Evolutionary conservation across 2,797 vertebrate species (phyloP), one percentile per base, ranked within the genome.

Genomic region (Selene dorsalis): DNA sequence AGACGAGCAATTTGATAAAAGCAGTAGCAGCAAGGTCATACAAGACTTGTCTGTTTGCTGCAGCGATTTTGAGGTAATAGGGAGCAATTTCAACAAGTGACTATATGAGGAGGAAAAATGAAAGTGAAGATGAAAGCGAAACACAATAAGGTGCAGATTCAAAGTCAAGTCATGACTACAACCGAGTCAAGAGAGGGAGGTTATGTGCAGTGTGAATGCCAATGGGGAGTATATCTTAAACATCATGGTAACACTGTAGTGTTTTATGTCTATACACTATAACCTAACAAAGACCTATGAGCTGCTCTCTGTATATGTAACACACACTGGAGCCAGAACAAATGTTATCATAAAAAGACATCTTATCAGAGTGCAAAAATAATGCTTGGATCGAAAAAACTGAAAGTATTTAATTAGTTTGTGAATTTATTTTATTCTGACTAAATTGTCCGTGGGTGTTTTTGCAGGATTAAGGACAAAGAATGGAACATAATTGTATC

Each of bases 61-160:
- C 64, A 75, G 75, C 4, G 67, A 80, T 78, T 85, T 76, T 80
- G 30, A 69, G 77, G 58, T 89, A 91, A 88, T 74, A 84, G 84
- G 80, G 63, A 61, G 65, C 81, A 81, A 90, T 91, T 90, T 87
- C 75, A 58, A 73, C 69, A 82, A 81, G 78, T 30, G 47, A 71
- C 65, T 13, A 45, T 65, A 43, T 28, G 65, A 64, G 50, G 24
- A 39, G 47, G 3, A 17, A 28, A 86, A 82, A 56, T 43, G 28
- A 79, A 43, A 39, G n/a, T 20, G 24, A 74, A 79, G 60, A 85
- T 59, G 55, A 66, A 30, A 75, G 69, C 1, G 7, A 80, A 82
- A 84, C 56, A 79, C 28, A 83, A 68, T 66, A 66, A 73, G 47
- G 56, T 8, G 11, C 62, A 6, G 50, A 47, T 10, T 69, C 56